A percentile compares a stretch with the other conserved stretches of the same genome.
Evolutionary conservation across 2,888 invertebrate genomes (phyloP).

Genomic region (Phaedon cochleariae): DNA sequence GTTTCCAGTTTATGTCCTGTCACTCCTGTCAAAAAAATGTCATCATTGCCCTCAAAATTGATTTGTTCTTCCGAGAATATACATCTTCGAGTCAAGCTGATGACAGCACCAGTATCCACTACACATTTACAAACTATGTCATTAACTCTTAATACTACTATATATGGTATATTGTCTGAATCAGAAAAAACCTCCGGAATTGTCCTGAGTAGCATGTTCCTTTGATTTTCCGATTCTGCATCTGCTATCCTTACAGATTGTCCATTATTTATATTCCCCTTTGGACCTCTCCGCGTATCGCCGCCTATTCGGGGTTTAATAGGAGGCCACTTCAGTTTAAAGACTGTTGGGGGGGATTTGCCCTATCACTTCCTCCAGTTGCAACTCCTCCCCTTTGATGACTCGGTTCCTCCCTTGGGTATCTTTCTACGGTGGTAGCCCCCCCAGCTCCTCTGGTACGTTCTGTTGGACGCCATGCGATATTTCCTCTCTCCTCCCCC

Average conservation of each 20-base stretch:
- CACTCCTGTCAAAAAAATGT: background rate
- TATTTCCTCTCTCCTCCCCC: background rate
- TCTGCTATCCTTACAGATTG: background rate
- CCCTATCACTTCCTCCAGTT: background rate
- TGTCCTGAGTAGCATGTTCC: background rate
- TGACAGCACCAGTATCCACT: background rate
- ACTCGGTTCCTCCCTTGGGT: background rate
- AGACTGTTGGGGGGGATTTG: background rate
- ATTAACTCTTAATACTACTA: background rate
- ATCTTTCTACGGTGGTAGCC: background rate
- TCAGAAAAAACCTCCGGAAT: background rate
- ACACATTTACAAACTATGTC: background rate
- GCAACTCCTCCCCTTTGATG: background rate
- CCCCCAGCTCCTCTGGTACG: background rate
- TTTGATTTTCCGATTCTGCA: background rate
- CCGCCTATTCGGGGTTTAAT: background rate
- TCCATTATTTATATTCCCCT: background rate
- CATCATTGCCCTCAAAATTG: background rate
- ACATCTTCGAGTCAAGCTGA: background rate
- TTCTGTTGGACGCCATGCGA: too few species aligned
- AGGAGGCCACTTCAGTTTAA: background rate
- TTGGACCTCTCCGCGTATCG: background rate
- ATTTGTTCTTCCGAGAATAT: background rate
- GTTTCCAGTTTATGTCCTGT: background rate
- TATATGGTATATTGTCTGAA: background rate